These are phyloP conservation scores for Natrix natrix DNA, from an alignment of 2,797 vertebrate species.

Conservation along the genomic window DNA sequence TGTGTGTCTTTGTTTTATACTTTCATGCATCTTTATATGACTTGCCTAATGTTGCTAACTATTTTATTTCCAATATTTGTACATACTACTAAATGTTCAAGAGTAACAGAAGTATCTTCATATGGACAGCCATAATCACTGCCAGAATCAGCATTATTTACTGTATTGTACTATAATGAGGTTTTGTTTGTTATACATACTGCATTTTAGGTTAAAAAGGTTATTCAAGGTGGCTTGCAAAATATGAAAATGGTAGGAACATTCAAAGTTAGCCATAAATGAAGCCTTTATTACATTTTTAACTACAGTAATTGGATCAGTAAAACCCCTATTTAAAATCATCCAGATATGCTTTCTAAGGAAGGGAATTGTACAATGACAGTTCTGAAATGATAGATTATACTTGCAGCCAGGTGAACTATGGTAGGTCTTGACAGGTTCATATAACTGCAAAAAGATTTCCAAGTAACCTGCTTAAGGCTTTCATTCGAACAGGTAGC, in stretches of 20 bases:
- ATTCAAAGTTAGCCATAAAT: background rate
- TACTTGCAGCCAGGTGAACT: background rate
- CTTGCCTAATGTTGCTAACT: background rate
- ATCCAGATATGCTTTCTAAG: background rate
- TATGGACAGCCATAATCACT: background rate
- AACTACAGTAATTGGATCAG: background rate
- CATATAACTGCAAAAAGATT: background rate
- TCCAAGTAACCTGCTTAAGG: background rate
- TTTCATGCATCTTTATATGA: background rate
- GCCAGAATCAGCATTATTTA: background rate
- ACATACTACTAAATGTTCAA: background rate
- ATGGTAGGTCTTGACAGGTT: background rate
- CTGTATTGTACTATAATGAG: background rate
- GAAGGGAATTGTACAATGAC: background rate
- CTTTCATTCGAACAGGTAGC: background rate
- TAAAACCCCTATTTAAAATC: background rate
- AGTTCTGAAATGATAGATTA: background rate
- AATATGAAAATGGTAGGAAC: background rate
- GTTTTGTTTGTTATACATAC: background rate
- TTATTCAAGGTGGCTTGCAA: background rate
- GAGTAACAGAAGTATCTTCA: background rate
- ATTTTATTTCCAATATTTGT: background rate
- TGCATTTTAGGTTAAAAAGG: background rate
- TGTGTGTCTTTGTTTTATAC: background rate
- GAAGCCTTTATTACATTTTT: background rate